Evolutionary conservation across 2,113 vertebrate genomes (phyloP).

Genomic region (Puffinus mauretanicus): DNA sequence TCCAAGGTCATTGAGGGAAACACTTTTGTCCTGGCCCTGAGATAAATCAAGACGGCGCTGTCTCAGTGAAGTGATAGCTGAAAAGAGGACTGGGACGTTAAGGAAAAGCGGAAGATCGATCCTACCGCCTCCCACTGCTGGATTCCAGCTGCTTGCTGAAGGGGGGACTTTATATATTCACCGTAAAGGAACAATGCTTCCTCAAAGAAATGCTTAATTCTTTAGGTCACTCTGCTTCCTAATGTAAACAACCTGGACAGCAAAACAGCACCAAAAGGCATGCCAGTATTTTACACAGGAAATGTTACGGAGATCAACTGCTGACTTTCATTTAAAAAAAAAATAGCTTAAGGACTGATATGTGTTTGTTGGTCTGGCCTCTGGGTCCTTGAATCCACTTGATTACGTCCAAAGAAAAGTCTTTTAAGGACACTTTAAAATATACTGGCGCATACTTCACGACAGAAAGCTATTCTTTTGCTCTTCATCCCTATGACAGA

Average conservation of each 20-base stretch:
- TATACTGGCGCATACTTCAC: not conserved
- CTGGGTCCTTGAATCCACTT: not conserved
- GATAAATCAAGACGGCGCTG: not conserved
- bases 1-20: not conserved
- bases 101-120: constrained; percentile 2
- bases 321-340: not conserved
- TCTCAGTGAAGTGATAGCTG: not conserved
- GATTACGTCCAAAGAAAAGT: not conserved
- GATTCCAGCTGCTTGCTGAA: constrained; percentile 5
- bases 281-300: not conserved
- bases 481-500: constrained; percentile 4
- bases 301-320: not conserved
- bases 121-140: constrained; percentile 14
- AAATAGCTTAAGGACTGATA: not conserved
- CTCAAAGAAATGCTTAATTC: constrained; percentile 28
- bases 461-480: not conserved
- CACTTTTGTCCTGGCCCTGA: not conserved
- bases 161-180: not conserved
- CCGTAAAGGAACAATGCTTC: not conserved
- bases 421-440: constrained; percentile 49
- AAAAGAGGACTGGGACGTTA: not conserved
- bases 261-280: constrained; percentile 2
- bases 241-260: not conserved
- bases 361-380: not conserved
- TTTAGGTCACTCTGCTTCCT: constrained; percentile 7